Conservation (phyloP, 2,113 vertebrate species). For the Nibea albiflora region DNA sequence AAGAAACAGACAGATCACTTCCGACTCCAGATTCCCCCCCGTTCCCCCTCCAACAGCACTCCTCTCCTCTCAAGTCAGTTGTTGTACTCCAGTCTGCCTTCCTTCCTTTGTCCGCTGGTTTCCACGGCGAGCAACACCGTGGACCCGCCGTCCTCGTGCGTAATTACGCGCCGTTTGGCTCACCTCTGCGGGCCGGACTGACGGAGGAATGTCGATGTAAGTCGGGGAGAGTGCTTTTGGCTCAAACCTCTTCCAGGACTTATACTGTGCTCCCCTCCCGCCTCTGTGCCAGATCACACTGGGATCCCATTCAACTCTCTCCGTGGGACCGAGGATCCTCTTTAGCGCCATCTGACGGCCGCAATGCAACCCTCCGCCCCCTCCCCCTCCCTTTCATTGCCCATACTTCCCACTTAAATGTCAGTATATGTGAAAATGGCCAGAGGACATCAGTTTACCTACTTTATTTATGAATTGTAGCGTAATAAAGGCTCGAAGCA, state of each 20-base stretch:
- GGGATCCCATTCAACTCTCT: slow-evolving; percentile 65
- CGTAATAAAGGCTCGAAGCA: slow-evolving; percentile 5
- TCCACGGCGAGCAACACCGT: slow-evolving; percentile 42
- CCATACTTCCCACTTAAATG: slow-evolving; percentile 20
- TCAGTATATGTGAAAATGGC: slow-evolving; percentile 43
- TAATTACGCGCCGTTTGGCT: slow-evolving; percentile 66
- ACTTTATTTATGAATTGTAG: slow-evolving; percentile 14
- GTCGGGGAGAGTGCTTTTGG: slow-evolving; percentile 28
- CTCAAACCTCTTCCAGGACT: slow-evolving; percentile 59
- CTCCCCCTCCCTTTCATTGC: not conserved
- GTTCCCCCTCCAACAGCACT: slow-evolving; percentile 56
- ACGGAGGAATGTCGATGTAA: slow-evolving; percentile 45
- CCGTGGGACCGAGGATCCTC: slow-evolving; percentile 35
- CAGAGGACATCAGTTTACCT: not conserved
- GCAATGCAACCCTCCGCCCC: not conserved
- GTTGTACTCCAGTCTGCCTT: slow-evolving; percentile 52
- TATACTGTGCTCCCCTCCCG: slow-evolving; percentile 53
- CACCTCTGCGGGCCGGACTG: slow-evolving; percentile 6
- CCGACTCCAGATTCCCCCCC: slow-evolving; percentile 61
- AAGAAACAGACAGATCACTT: slow-evolving; percentile 65
- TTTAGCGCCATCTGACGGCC: slow-evolving; percentile 66
- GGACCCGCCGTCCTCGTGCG: slow-evolving; percentile 48
- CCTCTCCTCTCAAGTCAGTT: slow-evolving; percentile 66
- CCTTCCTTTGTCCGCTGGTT: slow-evolving; percentile 71
- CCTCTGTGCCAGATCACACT: slow-evolving; percentile 49